phyloP scores from a whole-genome alignment of 2,888 invertebrate species.

The Calameuta idolon region DNA sequence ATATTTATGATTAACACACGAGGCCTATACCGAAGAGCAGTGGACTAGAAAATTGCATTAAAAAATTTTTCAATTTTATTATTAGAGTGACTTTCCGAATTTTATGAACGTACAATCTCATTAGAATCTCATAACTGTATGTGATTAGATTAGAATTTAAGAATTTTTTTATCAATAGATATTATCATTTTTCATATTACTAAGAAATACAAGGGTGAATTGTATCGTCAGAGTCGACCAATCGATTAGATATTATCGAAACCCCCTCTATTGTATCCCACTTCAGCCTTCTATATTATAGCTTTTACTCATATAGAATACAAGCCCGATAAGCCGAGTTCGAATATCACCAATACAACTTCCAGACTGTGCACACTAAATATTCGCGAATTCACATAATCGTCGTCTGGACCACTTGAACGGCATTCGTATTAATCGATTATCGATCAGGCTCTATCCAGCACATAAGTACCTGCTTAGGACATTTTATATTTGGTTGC shows the following conservation, averaged over 20 bases:
- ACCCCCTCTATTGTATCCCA: background rate
- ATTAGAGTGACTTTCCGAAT: no score
- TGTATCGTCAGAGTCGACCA: background rate
- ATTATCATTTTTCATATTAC: background rate
- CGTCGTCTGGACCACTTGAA: background rate
- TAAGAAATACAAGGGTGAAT: background rate
- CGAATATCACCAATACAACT: background rate
- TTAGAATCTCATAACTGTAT: no score
- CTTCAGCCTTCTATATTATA: background rate
- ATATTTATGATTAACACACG: no score
- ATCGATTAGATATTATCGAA: background rate
- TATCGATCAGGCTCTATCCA: background rate
- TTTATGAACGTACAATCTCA: no score
- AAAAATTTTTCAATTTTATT: no score
- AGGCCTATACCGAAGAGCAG: no score
- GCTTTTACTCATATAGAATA: background rate
- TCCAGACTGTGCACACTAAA: background rate
- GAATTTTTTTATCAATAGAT: background rate
- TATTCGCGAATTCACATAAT: background rate
- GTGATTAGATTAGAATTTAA: background rate
- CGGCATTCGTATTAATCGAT: background rate
- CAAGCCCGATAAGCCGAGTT: background rate
- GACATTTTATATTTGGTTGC: background rate
- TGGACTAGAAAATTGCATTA: no score
- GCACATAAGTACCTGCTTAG: background rate